Percentiles rank a stretch among this genome's conserved stretches.
phyloP scores from a whole-genome alignment of 1,140 invertebrate genomes.

The Drosophila novamexicana region DNA sequence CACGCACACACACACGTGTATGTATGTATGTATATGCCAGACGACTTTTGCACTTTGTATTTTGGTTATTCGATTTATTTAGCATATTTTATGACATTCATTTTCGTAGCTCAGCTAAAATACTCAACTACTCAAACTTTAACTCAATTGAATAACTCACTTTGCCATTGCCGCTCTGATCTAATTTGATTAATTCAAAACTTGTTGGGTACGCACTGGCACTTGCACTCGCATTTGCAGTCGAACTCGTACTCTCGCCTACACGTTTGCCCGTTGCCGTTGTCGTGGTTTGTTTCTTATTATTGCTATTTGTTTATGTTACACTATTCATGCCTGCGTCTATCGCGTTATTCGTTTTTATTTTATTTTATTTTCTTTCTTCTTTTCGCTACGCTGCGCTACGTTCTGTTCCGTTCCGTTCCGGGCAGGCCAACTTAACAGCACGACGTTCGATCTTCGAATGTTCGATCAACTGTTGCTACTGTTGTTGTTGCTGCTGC shows the following conservation, averaged over 20 bases:
- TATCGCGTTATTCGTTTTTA: slow-evolving; percentile 41
- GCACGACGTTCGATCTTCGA: slow-evolving; percentile 75
- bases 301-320: slow-evolving; percentile 76
- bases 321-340: slow-evolving; percentile 31
- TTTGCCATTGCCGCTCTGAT: slow-evolving; percentile 58
- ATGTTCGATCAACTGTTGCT: slow-evolving; percentile 57
- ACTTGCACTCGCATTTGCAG: slow-evolving; percentile 36
- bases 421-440: slow-evolving; percentile 69
- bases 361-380: neutral
- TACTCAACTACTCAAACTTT: slow-evolving; percentile 29
- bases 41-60: slow-evolving; percentile 69
- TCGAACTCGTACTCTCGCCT: slow-evolving; percentile 45
- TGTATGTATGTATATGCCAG: neutral
- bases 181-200: slow-evolving; percentile 82
- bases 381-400: slow-evolving; percentile 37
- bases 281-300: slow-evolving; percentile 49
- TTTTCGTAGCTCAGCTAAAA: slow-evolving; percentile 37
- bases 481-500: slow-evolving; percentile 48
- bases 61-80: slow-evolving; percentile 66
- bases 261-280: slow-evolving; percentile 43
- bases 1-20: no score
- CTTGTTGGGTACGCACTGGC: slow-evolving; percentile 67
- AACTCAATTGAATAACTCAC: slow-evolving; percentile 47
- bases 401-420: slow-evolving; percentile 51
- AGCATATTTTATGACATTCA: slow-evolving; percentile 75